Conservation (phyloP, 2,113 vertebrate genomes). For the Sardina pilchardus region DNA sequence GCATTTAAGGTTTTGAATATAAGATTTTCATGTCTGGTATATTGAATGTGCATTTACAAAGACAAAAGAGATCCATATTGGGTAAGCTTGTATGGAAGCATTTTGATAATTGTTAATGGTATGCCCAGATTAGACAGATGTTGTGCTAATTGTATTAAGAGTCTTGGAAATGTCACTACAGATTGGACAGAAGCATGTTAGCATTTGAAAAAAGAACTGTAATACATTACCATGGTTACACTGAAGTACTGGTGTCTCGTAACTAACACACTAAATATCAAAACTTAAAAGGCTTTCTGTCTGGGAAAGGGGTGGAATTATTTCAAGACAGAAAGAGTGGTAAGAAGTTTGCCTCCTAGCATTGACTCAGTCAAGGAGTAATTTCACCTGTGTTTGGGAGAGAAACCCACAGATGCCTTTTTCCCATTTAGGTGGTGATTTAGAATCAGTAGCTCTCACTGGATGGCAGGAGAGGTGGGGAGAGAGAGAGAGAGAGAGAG, state of each 20-base stretch:
- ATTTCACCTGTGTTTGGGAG: constrained; percentile 19
- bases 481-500: constrained; percentile 27
- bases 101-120: too few species aligned
- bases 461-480: not conserved
- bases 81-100: too few species aligned
- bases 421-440: constrained; percentile 30
- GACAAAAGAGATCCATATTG: too few species aligned
- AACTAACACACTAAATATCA: not conserved
- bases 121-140: too few species aligned
- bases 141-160: too few species aligned
- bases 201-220: not conserved
- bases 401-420: constrained; percentile 28
- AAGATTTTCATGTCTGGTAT: too few species aligned
- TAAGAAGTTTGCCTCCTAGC: not conserved
- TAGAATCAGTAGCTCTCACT: constrained; percentile 17
- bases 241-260: not conserved
- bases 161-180: too few species aligned
- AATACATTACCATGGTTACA: constrained; percentile 16
- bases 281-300: not conserved
- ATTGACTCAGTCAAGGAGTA: constrained; percentile 9
- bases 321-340: not conserved
- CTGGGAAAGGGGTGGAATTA: not conserved
- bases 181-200: too few species aligned
- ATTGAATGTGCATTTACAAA: too few species aligned
- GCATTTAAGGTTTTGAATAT: too few species aligned